phyloP scores from a whole-genome alignment of 1,140 invertebrate genomes.

The Pollicipes pollicipes region DNA sequence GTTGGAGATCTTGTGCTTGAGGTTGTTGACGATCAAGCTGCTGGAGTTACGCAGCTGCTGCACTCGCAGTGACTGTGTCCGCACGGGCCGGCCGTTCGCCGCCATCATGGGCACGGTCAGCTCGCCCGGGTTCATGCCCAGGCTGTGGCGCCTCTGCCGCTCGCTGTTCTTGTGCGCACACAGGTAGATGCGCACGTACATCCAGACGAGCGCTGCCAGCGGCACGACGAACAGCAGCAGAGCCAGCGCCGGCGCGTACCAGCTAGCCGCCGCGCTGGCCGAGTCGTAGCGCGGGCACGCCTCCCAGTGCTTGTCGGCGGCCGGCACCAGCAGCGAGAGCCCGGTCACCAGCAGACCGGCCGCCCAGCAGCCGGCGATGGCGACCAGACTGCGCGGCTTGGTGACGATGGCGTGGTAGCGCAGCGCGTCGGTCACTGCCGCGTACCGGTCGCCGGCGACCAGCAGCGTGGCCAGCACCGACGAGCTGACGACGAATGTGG shows the following conservation, averaged over 20 bases:
- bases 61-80: conserved; percentile 32
- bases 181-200: conserved; percentile 49
- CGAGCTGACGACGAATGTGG: conserved; percentile 34
- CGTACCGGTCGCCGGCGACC: conserved; percentile 68
- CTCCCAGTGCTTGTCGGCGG: conserved; percentile 23
- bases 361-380: conserved; percentile 47
- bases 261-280: conserved; percentile 19
- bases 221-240: conserved; percentile 44
- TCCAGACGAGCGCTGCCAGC: conserved; percentile 44
- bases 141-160: conserved; percentile 42
- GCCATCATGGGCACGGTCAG: neutral
- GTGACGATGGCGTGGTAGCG: conserved; percentile 54
- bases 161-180: conserved; percentile 49
- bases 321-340: conserved; percentile 32
- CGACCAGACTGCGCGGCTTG: conserved; percentile 43
- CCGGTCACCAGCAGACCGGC: conserved; percentile 32
- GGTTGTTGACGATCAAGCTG: conserved; percentile 35
- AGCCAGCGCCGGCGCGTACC: conserved; percentile 32
- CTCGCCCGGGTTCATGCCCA: neutral
- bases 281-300: conserved; percentile 3
- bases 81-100: conserved; percentile 20
- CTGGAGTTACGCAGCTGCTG: conserved; percentile 28
- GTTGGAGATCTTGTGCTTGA: conserved; percentile 56
- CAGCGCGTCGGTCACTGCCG: conserved; percentile 66
- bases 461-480: conserved; percentile 52